Base-by-base conservation (phyloP, 2,113 vertebrate genomes). In the Macaca nemestrina region DNA sequence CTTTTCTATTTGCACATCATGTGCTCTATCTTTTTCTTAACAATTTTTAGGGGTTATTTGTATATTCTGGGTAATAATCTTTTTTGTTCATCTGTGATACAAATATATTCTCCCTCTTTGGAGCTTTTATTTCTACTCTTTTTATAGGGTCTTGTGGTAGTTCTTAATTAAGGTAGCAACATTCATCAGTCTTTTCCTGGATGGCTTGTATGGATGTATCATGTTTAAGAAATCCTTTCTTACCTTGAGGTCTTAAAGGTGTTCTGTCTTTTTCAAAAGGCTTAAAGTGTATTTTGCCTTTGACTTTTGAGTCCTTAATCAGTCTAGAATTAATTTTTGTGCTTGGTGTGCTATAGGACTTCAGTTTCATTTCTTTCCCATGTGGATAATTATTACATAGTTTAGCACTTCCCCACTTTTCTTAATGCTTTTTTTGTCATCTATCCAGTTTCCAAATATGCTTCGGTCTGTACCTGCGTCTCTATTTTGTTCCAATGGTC, bases 171-270 rank as follows among this genome's bases (percentile, higher is more conserved):
- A 83, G 27, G 32, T 45, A 27, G 17, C 32, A 59, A 76, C n/a
- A 70, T 43, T n/a, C 27, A 52, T 35, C 67, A 32, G 8, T 40
- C 52, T 82, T 92, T 75, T 89, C 73, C 32, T 81, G 52, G 40
- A 32, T 48, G 45, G 9, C 9, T 61, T 61, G 50, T 5, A 86
- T 22, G 85, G 75, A 38, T 13, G 14, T 50, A 22, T 67, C n/a
- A 67, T 22, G 35, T 40, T 88, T 78, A 85, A 97, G 76, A 95
- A 95, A 90, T 61, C 8, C 17, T 88, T 88, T 14, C 25, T 64
- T 55, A 88, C 7, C 25, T 32, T 30, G 40, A 95, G 22, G n/a
- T 48, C n/a, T 90, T 92, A 83, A 64, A 72, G 38, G 72, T 64
- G 23, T 61, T 57, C 55, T 68, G 0, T 55, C 5, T 22, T 94